Conservation (phyloP, 2,797 vertebrate species). For the Odontamblyopus rebecca region DNA sequence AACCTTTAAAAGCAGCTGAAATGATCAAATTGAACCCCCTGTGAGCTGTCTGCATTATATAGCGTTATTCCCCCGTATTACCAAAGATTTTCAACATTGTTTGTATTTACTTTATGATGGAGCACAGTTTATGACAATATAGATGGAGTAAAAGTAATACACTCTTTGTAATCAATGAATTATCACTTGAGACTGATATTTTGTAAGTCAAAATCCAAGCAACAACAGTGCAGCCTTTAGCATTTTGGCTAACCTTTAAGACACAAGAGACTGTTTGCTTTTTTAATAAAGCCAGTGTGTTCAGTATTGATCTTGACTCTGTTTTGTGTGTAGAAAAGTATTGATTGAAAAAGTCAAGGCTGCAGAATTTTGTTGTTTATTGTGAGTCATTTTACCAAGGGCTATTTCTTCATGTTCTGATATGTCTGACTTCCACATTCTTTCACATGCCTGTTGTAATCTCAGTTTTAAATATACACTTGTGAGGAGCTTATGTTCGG, state of each 20-base stretch:
- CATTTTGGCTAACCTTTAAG: conserved; percentile 6
- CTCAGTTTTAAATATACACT: too few relatives aligned
- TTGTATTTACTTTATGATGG: too few relatives aligned
- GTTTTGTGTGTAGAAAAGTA: neutral
- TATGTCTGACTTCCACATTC: neutral
- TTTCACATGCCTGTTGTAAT: neutral
- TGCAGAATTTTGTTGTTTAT: conserved; percentile 5
- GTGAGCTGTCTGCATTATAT: too few relatives aligned
- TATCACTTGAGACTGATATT: neutral
- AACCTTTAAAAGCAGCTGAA: too few relatives aligned
- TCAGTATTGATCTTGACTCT: conserved; percentile 11
- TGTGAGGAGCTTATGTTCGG: too few relatives aligned
- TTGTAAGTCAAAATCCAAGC: neutral
- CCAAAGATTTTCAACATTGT: too few relatives aligned
- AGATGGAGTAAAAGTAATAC: neutral
- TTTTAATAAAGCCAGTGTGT: neutral
- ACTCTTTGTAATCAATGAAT: neutral
- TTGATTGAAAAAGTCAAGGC: neutral
- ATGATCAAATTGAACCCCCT: too few relatives aligned
- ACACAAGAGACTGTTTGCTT: conserved; percentile 2
- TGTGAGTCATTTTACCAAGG: neutral
- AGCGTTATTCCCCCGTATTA: too few relatives aligned
- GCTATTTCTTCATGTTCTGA: neutral
- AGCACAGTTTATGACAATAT: neutral
- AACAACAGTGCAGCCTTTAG: conserved; percentile 22